Evolutionary conservation across 2,888 invertebrate species (phyloP), one percentile per base, ranked within the genome.

Genomic region (Meganola albula): DNA sequence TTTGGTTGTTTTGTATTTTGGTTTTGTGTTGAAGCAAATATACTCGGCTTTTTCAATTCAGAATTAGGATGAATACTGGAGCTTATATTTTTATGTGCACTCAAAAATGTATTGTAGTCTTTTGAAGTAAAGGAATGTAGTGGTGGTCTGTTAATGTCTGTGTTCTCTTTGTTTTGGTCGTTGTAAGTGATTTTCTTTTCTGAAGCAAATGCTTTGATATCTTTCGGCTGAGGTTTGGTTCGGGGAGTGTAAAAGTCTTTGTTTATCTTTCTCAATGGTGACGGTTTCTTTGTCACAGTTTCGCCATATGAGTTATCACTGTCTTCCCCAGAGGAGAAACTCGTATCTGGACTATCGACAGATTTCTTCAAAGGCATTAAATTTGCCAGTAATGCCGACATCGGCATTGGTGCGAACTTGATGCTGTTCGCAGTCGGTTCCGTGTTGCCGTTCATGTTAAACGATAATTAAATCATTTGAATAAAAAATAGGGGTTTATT

Each of bases 381-480:
- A 50, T 74, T 76, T 1, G 82, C 82, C 10, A 85, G 52, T 49
- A 87, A 67, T 34, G 69, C 77, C 34, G 84, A 77, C 70, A 87
- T 76, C 8, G 85, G 83, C 77, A 85, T 75, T 8, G 86, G 85
- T 21, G 72, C 66, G 43, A 82, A 83, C 44, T 84, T 84, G 31
- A 73, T 70, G 53, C 80, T 79, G 42, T 77, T 83, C 2, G 82
- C 68, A 12, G 77, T 74, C 1, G 76, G 55, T 64, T 83, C 82
- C 13, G 69, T 63, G 39, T 80, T 76, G 26, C 63, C 67, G 58
- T 63, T 75, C 80, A 79, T 80, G 39, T 27, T 48, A 13, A 12
- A 4, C 13, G 10, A 24, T 26, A 14, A 24, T 32, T 27, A 40
- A 34, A 29, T 14, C 42, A 52, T 51, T 42, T 41, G 35, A 14